Evolutionary conservation across 2,888 invertebrate genomes (phyloP).

Genomic region (Tachystola acroxantha): DNA sequence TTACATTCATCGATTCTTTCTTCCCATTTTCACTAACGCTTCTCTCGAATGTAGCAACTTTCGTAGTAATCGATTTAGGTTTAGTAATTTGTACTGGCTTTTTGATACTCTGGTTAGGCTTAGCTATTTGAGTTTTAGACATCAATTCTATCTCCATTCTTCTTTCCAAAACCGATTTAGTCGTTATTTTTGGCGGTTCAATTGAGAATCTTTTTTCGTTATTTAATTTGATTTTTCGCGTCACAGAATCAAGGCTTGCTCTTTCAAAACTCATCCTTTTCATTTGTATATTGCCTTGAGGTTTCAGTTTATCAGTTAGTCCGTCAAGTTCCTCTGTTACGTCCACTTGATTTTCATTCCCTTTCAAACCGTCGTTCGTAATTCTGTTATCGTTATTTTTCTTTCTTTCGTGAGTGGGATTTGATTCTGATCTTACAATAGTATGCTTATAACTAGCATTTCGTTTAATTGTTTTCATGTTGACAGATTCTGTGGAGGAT

Average conservation of each 20-base stretch:
- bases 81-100: conserved; percentile 46
- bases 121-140: conserved; percentile 43
- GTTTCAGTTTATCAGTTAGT: conserved; percentile 28
- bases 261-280: conserved; percentile 69
- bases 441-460: conserved; percentile 40
- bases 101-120: conserved; percentile 34
- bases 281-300: conserved; percentile 57
- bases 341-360: conserved; percentile 19
- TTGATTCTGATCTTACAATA: conserved; percentile 42
- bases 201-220: conserved; percentile 39
- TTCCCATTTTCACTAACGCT: conserved; percentile 39
- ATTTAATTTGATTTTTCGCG: conserved; percentile 48
- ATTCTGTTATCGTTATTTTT: not conserved
- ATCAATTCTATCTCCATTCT: conserved; percentile 67
- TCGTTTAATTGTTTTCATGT: conserved; percentile 46
- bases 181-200: conserved; percentile 50
- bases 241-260: conserved; percentile 68
- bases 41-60: conserved; percentile 58
- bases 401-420: conserved; percentile 28
- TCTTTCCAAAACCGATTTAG: conserved; percentile 66
- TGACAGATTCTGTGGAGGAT: conserved; percentile 45
- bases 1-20: conserved; percentile 27
- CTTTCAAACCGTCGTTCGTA: conserved; percentile 16
- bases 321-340: conserved; percentile 23
- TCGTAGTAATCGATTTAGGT: conserved; percentile 58